Percentiles rank a stretch among this genome's conserved stretches.
These are phyloP conservation scores for Thalassaphorura encarpata DNA, from an alignment of 1,140 invertebrate genomes.

Conservation along the genomic window DNA sequence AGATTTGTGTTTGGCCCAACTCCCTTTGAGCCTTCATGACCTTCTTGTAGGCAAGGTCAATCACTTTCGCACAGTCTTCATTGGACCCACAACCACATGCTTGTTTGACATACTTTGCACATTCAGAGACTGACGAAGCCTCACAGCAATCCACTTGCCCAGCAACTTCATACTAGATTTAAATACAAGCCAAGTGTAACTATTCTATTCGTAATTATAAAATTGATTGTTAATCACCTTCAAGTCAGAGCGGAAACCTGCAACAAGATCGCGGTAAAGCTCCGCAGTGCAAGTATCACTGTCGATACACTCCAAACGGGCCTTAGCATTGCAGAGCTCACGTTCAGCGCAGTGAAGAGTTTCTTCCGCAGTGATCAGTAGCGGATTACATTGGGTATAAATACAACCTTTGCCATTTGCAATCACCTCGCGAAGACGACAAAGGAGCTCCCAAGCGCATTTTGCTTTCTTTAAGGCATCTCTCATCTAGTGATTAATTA, in stretches of 20 bases:
- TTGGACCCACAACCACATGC: no score
- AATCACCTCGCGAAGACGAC: conserved; percentile 26
- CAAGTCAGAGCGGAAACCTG: conserved; percentile 24
- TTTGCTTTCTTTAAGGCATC: conserved; percentile 21
- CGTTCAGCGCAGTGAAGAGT: conserved; percentile 22
- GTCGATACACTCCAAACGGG: conserved; percentile 23
- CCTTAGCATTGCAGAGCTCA: conserved; percentile 22
- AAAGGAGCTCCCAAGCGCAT: conserved; percentile 25
- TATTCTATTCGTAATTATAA: no score
- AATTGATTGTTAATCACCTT: no score
- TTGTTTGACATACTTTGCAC: no score
- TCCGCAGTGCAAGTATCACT: conserved; percentile 21
- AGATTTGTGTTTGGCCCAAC: no score
- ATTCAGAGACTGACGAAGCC: no score
- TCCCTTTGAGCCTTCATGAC: no score
- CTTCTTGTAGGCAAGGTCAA: no score
- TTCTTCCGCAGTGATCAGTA: conserved; percentile 27
- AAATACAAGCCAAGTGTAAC: no score
- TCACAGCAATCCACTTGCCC: no score
- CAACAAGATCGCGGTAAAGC: conserved; percentile 24
- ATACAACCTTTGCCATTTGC: conserved; percentile 25
- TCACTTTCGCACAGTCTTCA: no score
- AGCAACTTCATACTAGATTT: no score
- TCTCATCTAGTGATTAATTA: conserved; percentile 10
- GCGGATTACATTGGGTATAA: conserved; percentile 25